A percentile compares a stretch with the other conserved stretches of the same genome.
Conservation (phyloP, 2,113 vertebrate species). For the Eretmochelys imbricata region DNA sequence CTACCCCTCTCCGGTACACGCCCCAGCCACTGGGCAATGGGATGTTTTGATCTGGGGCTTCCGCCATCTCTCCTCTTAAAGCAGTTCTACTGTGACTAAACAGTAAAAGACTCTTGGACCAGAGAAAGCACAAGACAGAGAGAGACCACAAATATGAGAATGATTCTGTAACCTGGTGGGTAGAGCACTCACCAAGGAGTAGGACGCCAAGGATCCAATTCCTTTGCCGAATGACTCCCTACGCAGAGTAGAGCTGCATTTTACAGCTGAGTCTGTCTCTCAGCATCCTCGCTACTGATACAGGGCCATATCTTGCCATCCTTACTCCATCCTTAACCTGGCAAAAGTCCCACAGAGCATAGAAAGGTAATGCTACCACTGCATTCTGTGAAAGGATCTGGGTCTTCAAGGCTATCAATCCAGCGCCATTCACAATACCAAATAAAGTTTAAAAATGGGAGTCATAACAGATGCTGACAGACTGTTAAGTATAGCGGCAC, state of each 20-base stretch:
- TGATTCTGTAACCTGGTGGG: background rate
- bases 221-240: background rate
- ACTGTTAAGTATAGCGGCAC: background rate
- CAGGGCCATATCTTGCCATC: background rate
- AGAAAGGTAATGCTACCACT: background rate
- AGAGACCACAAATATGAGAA: background rate
- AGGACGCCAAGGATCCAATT: background rate
- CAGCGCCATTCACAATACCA: background rate
- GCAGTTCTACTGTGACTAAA: background rate
- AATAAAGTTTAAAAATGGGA: background rate
- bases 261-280: background rate
- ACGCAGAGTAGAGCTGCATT: background rate
- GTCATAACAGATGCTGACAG: background rate
- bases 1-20: background rate
- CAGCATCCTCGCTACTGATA: background rate
- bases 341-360: background rate
- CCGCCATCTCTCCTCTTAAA: background rate
- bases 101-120: background rate
- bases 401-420: background rate
- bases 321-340: background rate
- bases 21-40: background rate
- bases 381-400: background rate
- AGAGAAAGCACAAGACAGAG: background rate
- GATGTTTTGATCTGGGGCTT: background rate
- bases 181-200: background rate